These are phyloP conservation scores for Dynastes grantii DNA, from an alignment of 2,888 invertebrate genomes.

Conservation along the genomic window DNA sequence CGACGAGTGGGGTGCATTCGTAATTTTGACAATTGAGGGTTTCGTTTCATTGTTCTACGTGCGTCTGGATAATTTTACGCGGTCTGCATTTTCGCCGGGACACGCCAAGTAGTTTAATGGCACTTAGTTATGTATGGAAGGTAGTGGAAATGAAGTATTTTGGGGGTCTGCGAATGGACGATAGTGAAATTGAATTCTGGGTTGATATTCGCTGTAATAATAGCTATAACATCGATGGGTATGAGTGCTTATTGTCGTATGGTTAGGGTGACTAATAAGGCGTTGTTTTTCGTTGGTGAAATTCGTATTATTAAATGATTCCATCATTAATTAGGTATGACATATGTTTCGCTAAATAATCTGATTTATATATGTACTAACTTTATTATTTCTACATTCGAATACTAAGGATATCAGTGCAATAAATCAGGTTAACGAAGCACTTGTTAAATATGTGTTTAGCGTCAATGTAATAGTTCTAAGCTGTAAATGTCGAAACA, in stretches of 20 bases:
- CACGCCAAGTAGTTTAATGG: background rate
- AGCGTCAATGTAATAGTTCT: no score
- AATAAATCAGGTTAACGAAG: no score
- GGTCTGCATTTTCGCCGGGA: background rate
- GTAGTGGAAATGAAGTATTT: slow-evolving; percentile 1
- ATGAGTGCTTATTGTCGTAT: no score
- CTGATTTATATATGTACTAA: no score
- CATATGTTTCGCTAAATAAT: no score
- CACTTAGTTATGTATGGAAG: background rate
- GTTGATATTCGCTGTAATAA: no score
- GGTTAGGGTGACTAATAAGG: background rate
- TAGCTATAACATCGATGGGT: no score
- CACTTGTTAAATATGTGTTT: no score
- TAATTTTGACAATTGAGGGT: slow-evolving; percentile 55
- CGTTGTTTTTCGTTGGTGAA: background rate
- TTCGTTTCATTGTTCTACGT: slow-evolving; percentile 23
- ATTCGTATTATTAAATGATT: background rate
- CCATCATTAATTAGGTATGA: background rate
- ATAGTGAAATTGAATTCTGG: slow-evolving; percentile 2
- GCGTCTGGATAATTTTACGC: slow-evolving; percentile 13
- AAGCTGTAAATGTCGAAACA: no score
- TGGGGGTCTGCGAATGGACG: background rate
- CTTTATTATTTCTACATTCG: no score
- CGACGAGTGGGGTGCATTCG: slow-evolving; percentile 54
- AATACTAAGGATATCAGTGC: no score